phyloP scores from a whole-genome alignment of 2,797 vertebrate genomes.

The Leptoclinus maculatus region DNA sequence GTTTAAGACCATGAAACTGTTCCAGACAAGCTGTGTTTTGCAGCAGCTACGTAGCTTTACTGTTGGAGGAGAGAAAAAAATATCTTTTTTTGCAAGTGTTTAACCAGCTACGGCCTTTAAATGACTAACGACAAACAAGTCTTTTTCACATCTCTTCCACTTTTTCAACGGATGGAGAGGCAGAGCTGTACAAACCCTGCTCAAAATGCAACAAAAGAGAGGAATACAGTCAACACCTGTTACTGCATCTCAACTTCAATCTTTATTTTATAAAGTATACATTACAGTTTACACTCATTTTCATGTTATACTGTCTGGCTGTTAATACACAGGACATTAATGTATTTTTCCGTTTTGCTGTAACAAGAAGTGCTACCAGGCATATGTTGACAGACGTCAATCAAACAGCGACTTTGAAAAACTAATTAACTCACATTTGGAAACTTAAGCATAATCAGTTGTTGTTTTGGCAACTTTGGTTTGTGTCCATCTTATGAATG shows the following conservation, averaged over 20 bases:
- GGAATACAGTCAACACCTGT: background rate
- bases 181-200: constrained; percentile 18
- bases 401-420: background rate
- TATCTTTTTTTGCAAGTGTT: constrained; percentile 15
- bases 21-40: constrained; percentile 40
- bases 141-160: background rate
- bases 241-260: background rate
- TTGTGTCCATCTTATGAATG: background rate
- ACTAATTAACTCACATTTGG: too few species aligned
- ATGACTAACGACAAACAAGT: constrained; percentile 28
- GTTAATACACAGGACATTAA: background rate
- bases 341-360: background rate
- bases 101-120: constrained; percentile 43
- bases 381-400: background rate
- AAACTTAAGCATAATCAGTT: too few species aligned
- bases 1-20: constrained; percentile 35
- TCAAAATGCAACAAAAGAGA: constrained; percentile 5
- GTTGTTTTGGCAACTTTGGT: background rate
- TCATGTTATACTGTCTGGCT: background rate
- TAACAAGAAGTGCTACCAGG: background rate
- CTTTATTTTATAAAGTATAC: background rate
- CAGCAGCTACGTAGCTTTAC: constrained; percentile 16
- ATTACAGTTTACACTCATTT: background rate
- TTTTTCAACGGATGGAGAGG: background rate
- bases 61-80: constrained; percentile 42